Evolutionary conservation across 1,140 invertebrate species (phyloP).

Genomic region (Diprion similis): DNA sequence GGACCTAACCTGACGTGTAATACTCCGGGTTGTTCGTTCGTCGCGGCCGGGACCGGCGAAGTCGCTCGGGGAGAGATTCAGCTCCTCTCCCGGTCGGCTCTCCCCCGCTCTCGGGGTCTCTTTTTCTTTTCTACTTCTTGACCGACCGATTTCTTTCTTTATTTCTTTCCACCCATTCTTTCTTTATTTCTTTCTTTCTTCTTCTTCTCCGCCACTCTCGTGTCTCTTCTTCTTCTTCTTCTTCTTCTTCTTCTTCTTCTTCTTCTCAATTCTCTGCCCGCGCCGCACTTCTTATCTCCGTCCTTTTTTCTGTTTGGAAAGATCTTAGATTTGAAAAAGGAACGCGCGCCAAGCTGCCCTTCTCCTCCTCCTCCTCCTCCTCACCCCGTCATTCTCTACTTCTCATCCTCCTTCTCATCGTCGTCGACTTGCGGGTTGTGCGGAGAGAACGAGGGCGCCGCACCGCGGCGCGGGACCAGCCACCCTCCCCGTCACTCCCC

Average conservation of each 20-base stretch:
- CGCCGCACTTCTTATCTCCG: not conserved
- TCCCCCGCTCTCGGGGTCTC: conserved; percentile 22
- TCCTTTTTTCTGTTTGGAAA: conserved; percentile 8
- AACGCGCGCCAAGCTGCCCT: not conserved
- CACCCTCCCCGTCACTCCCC: conserved; percentile 8
- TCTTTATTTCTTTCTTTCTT: not conserved
- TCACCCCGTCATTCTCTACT: not conserved
- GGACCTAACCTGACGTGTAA: not conserved
- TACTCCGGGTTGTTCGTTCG: conserved; percentile 38
- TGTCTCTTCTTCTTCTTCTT: conserved; percentile 19
- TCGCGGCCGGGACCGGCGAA: conserved; percentile 14
- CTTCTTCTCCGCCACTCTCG: not conserved
- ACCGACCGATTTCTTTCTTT: conserved; percentile 18
- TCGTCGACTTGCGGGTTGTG: not conserved
- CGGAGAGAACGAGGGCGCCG: not conserved
- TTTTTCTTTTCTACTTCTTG: conserved; percentile 21
- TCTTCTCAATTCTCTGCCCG: not conserved
- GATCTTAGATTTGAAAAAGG: conserved; percentile 21
- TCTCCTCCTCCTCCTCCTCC: not conserved
- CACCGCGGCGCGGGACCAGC: conserved; percentile 17
- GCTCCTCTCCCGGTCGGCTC: conserved; percentile 35
- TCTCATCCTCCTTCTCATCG: conserved; percentile 8
- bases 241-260: conserved; percentile 9
- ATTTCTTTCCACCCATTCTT: conserved; percentile 13
- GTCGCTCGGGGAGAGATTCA: conserved; percentile 23